Percentiles rank a stretch among this genome's conserved stretches.
These are phyloP conservation scores for Lutjanus erythropterus DNA, from an alignment of 2,113 vertebrate genomes.

Conservation along the genomic window DNA sequence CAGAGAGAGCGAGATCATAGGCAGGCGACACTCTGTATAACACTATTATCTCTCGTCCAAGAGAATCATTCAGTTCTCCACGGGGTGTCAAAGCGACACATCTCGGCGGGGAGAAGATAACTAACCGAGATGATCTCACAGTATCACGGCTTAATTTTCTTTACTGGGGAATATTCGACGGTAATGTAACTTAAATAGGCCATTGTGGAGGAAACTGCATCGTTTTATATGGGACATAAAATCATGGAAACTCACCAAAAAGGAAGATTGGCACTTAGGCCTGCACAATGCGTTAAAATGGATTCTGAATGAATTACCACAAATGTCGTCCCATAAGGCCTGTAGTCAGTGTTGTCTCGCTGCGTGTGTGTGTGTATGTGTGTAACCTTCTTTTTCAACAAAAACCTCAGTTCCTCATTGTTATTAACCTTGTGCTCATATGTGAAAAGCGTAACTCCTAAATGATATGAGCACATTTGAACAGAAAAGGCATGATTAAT, in stretches of 20 bases:
- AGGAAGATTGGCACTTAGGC: conserved; percentile 83
- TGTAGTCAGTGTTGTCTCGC: conserved; percentile 40
- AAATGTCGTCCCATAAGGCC: conserved; percentile 78
- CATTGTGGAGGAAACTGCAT: conserved; percentile 77
- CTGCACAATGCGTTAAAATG: conserved; percentile 73
- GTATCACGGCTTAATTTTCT: conserved; percentile 81
- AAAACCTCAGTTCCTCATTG: conserved; percentile 16
- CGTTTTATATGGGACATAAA: conserved; percentile 81
- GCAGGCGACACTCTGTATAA: conserved; percentile 39
- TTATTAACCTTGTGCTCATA: conserved; percentile 47
- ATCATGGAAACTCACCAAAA: conserved; percentile 81
- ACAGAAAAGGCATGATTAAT: conserved; percentile 42
- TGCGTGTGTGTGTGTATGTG: conserved; percentile 17
- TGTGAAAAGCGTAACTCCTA: conserved; percentile 24
- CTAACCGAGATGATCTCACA: conserved; percentile 82
- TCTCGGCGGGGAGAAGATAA: conserved; percentile 78
- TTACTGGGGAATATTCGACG: conserved; percentile 80
- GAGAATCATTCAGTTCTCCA: conserved; percentile 76
- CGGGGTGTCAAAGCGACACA: conserved; percentile 72
- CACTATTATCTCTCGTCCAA: conserved; percentile 72
- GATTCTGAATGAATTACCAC: conserved; percentile 80
- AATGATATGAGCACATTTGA: conserved; percentile 46
- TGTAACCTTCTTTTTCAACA: conserved; percentile 20
- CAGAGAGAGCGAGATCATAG: conserved; percentile 7
- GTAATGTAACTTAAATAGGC: conserved; percentile 85